phyloP scores from a whole-genome alignment of 2,113 vertebrate species.

The Alouatta palliata region DNA sequence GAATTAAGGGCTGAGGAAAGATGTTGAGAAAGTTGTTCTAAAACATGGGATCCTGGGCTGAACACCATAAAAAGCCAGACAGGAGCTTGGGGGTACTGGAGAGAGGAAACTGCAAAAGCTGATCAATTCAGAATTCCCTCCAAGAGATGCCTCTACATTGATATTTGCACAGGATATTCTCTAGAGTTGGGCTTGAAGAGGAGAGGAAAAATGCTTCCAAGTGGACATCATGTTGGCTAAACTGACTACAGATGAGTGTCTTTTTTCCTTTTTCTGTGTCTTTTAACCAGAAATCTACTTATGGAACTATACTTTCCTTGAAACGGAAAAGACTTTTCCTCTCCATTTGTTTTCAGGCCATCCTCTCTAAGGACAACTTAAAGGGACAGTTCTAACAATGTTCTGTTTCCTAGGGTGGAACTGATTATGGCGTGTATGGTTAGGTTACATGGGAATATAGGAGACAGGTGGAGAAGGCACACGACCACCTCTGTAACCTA shows the following conservation, averaged over 20 bases:
- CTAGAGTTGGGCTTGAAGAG: background rate
- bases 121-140: background rate
- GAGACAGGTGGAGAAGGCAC: background rate
- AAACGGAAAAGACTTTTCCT: background rate
- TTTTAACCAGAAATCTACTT: background rate
- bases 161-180: too few species aligned
- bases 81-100: too few species aligned
- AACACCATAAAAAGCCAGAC: background rate
- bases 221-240: background rate
- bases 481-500: background rate
- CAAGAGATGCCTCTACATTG: background rate
- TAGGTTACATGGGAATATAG: background rate
- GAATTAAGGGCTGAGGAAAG: background rate
- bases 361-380: background rate
- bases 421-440: background rate
- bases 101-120: background rate
- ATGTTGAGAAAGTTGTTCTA: background rate
- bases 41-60: background rate
- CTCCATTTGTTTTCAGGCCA: background rate
- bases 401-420: background rate
- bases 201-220: background rate
- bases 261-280: background rate
- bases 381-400: background rate
- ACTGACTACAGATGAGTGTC: background rate
- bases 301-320: background rate